Percentiles rank a stretch among this genome's conserved stretches.
Conservation (phyloP, 2,113 vertebrate genomes). For the Rhinogobius similis region DNA sequence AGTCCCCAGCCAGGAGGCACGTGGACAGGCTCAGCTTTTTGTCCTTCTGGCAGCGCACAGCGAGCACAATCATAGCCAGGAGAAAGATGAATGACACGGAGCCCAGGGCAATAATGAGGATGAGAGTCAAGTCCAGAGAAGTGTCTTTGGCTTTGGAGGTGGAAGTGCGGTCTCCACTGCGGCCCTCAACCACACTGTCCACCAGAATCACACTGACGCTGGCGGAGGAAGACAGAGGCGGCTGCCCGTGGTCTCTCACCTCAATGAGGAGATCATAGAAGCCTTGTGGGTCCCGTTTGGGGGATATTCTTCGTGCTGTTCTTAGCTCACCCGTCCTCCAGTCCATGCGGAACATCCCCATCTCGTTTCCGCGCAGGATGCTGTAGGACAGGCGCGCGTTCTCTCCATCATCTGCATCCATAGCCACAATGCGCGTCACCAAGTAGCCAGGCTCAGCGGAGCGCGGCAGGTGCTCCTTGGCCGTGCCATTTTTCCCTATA, state of each 20-base stretch:
- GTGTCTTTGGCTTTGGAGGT: slow-evolving; percentile 82
- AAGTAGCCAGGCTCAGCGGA: slow-evolving; percentile 93
- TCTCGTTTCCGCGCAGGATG: slow-evolving; percentile 91
- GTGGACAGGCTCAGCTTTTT: slow-evolving; percentile 95
- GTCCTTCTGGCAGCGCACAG: slow-evolving; percentile 96
- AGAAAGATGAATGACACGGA: slow-evolving; percentile 96
- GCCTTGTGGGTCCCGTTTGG: slow-evolving; percentile 89
- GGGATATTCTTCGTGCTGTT: slow-evolving; percentile 88
- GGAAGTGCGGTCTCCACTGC: slow-evolving; percentile 71
- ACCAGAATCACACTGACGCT: slow-evolving; percentile 88
- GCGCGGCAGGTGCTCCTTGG: slow-evolving; percentile 87
- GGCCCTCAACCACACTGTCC: slow-evolving; percentile 86
- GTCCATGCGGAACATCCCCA: slow-evolving; percentile 95
- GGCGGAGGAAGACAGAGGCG: slow-evolving; percentile 92
- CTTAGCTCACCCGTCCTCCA: slow-evolving; percentile 96
- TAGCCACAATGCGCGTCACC: slow-evolving; percentile 90
- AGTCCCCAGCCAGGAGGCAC: slow-evolving; percentile 90
- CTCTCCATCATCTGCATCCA: slow-evolving; percentile 94
- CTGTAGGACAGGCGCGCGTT: slow-evolving; percentile 96
- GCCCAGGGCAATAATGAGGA: slow-evolving; percentile 96
- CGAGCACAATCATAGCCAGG: slow-evolving; percentile 96
- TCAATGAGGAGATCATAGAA: slow-evolving; percentile 94
- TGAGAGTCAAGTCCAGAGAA: slow-evolving; percentile 93
- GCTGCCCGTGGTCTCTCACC: slow-evolving; percentile 95
- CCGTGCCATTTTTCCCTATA: slow-evolving; percentile 87